Base-by-base conservation (phyloP, 2,797 vertebrate species). In the Sebastes hubbsi region DNA sequence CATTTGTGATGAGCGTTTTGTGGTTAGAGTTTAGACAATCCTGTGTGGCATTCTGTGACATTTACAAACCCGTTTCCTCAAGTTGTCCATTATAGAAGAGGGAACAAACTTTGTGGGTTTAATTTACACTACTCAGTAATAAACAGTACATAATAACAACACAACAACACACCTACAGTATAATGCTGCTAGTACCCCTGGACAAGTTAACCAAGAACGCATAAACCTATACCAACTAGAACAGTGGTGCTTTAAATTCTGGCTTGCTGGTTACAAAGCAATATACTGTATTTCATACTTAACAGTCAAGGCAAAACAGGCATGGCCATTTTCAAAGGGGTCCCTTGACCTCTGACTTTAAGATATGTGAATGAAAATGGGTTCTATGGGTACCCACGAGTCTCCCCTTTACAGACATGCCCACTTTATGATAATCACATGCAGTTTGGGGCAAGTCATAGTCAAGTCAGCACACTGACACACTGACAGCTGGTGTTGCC, bases 1-100 rank as follows among this genome's bases (percentile, higher is more conserved):
- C 27, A 83, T 89, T 86, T 89, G 46, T 87, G 87, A 92, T 93
- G 78, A 91, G 70, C 32, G 34, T 18, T 79, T 78, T 67, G 61
- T 82, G 81, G 82, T 78, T 46, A n/a, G 67, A 67, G 62, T 62
- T 84, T 77, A 76, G 42, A 61, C 64, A 67, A 71, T 83, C 74
- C 82, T 73, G 75, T 71, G 77, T 56, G 73, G 88, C 61, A 75
- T 72, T 83, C 49, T 42, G 10, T 69, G 30, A 85, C 78, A 63
- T 78, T 83, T 58, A 71, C 77, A 81, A 83, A 77, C 25, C 65
- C 72, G 72, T 63, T 80, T 84, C 60, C 66, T 82, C 75, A 76
- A 90, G 72, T 84, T 90, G 87, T 86, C n/a, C 36, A 14, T 72
- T 55, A 59, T 20, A 56, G 24, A 49, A 34, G 22, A 46, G 6